Conservation (phyloP, 2,888 invertebrate genomes). For the Lasioglossum marginatum region DNA sequence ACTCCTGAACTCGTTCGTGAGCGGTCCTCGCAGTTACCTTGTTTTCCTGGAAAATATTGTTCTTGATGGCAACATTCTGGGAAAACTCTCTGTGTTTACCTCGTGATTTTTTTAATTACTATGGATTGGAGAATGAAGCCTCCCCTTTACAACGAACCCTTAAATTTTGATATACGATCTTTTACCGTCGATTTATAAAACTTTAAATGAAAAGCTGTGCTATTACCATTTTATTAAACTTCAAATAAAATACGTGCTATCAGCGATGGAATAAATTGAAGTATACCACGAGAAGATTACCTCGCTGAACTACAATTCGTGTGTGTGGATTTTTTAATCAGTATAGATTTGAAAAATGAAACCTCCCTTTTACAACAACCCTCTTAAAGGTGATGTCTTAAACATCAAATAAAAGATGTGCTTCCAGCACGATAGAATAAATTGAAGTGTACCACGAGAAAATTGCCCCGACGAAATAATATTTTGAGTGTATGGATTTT, state of each 20-base stretch:
- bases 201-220: not conserved
- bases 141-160: not conserved
- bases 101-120: not conserved
- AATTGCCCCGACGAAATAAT: not conserved
- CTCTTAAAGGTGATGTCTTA: not conserved
- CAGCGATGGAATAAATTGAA: no score
- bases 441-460: no score
- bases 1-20: not conserved
- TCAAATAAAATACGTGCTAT: no score
- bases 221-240: no score
- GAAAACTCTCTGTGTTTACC: not conserved
- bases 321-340: no score
- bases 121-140: not conserved
- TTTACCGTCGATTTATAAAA: not conserved
- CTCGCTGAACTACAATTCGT: no score
- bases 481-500: not conserved
- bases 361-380: not conserved
- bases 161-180: not conserved
- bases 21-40: not conserved
- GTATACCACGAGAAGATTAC: no score
- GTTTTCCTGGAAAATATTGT: slow-evolving; percentile 26
- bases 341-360: not conserved
- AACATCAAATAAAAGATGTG: not conserved
- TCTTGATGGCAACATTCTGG: not conserved
- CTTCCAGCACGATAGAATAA: not conserved